Percentiles rank a stretch among this genome's conserved stretches.
These are phyloP conservation scores for Protaetia brevitarsis DNA, from an alignment of 1,140 invertebrate species.

Conservation along the genomic window DNA sequence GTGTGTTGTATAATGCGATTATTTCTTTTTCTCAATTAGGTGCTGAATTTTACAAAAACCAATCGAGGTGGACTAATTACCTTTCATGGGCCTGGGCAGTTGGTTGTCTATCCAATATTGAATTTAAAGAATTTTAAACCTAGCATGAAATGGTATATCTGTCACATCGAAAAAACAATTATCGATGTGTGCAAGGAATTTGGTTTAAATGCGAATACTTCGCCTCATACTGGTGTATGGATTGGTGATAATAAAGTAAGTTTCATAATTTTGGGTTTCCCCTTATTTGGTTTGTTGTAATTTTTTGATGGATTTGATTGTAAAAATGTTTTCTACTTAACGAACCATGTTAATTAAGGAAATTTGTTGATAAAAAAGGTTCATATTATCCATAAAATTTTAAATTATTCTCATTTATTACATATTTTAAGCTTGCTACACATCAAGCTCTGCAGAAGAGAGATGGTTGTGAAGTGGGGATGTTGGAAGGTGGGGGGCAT, in stretches of 20 bases:
- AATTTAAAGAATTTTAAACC: constrained; percentile 75
- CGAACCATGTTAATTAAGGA: no score
- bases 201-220: constrained; percentile 45
- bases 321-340: no score
- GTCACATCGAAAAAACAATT: constrained; percentile 76
- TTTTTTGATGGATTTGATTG: no score
- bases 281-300: no score
- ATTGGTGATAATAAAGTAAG: constrained; percentile 45
- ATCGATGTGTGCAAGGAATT: constrained; percentile 75
- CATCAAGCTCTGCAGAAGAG: no score
- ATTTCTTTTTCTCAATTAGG: constrained; percentile 31
- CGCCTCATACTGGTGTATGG: constrained; percentile 47
- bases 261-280: no score
- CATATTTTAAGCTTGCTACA: no score
- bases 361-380: no score
- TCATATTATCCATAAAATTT: no score
- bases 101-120: constrained; percentile 94
- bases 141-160: constrained; percentile 83
- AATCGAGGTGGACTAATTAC: constrained; percentile 96
- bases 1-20: not conserved
- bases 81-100: constrained; percentile 96
- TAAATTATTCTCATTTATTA: no score
- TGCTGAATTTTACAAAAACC: constrained; percentile 84
- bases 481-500: no score
- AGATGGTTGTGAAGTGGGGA: no score